These are phyloP conservation scores for Tiphia femorata DNA, from an alignment of 2,888 invertebrate species.

Conservation along the genomic window DNA sequence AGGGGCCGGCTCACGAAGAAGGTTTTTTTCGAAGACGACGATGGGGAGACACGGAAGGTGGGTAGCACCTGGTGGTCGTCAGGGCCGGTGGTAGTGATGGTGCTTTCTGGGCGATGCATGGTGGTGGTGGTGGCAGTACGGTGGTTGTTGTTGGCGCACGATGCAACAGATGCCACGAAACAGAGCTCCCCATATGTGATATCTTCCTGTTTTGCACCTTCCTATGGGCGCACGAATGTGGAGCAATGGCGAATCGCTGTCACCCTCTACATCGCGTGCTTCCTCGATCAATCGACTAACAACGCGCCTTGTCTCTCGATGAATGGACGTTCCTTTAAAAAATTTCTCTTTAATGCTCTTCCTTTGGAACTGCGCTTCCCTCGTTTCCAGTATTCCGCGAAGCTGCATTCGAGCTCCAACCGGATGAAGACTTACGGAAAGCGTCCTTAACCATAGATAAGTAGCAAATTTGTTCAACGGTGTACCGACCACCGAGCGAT, in stretches of 20 bases:
- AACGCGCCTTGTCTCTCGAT: too few relatives aligned
- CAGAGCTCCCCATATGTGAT: slow-evolving; percentile 41
- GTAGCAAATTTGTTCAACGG: too few relatives aligned
- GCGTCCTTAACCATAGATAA: too few relatives aligned
- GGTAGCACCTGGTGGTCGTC: slow-evolving; percentile 62
- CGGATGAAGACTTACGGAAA: too few relatives aligned
- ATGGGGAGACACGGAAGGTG: slow-evolving; percentile 56
- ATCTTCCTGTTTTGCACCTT: slow-evolving; percentile 16
- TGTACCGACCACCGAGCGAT: too few relatives aligned
- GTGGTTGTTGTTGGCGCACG: slow-evolving; percentile 34
- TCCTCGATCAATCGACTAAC: too few relatives aligned
- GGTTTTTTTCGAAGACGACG: slow-evolving; percentile 45
- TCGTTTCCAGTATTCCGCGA: too few relatives aligned
- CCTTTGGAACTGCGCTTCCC: too few relatives aligned
- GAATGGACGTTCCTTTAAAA: not conserved
- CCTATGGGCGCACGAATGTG: slow-evolving; percentile 16
- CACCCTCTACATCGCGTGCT: not conserved
- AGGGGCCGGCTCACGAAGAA: slow-evolving; percentile 18
- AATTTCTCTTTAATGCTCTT: not conserved
- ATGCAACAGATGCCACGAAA: slow-evolving; percentile 63
- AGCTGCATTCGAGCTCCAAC: too few relatives aligned
- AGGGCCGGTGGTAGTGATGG: slow-evolving; percentile 48
- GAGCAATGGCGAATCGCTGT: slow-evolving; percentile 11
- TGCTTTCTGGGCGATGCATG: slow-evolving; percentile 45
- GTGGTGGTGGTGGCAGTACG: slow-evolving; percentile 28